A percentile compares a stretch with the other conserved stretches of the same genome.
Evolutionary conservation across 2,797 vertebrate species (phyloP).

Genomic region (Lagocephalus sceleratus): DNA sequence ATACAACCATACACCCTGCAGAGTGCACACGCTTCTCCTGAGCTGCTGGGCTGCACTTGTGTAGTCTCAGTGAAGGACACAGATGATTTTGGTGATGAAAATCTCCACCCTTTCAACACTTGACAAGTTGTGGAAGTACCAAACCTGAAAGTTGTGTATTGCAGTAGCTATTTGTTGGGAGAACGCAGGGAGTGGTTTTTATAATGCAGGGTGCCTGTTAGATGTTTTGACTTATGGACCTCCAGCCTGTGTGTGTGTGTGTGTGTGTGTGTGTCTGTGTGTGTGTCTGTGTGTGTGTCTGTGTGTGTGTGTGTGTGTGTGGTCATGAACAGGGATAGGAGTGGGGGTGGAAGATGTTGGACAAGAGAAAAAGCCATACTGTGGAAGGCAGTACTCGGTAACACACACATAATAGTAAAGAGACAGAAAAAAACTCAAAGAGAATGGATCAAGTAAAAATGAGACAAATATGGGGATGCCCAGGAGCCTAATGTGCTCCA

Average conservation of each 20-base stretch:
- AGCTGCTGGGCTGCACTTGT: constrained; percentile 33
- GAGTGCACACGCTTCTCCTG: constrained; percentile 23
- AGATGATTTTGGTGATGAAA: constrained; percentile 19
- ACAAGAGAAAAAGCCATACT: not conserved
- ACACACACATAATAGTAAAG: constrained; percentile 1
- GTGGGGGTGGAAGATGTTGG: not conserved
- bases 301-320: no score
- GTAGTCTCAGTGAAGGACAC: constrained; percentile 24
- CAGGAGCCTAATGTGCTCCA: constrained; percentile 27
- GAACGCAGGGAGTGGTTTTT: constrained; percentile 8
- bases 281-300: no score
- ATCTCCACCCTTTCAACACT: constrained; percentile 6
- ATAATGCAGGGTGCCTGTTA: constrained; percentile 20
- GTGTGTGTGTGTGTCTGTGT: no score
- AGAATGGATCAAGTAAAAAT: constrained; percentile 24
- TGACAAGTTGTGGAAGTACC: constrained; percentile 1
- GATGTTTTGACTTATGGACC: constrained; percentile 37
- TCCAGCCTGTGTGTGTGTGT: constrained; percentile 12
- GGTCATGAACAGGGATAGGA: constrained; percentile 17
- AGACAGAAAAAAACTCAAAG: constrained; percentile 4
- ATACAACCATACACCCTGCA: constrained; percentile 28
- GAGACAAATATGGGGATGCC: constrained; percentile 26
- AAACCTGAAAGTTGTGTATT: not conserved
- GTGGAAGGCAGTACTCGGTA: constrained; percentile 10
- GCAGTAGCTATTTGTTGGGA: constrained; percentile 2